Conservation (phyloP, 2,797 vertebrate genomes). For the Chelon labrosus region DNA sequence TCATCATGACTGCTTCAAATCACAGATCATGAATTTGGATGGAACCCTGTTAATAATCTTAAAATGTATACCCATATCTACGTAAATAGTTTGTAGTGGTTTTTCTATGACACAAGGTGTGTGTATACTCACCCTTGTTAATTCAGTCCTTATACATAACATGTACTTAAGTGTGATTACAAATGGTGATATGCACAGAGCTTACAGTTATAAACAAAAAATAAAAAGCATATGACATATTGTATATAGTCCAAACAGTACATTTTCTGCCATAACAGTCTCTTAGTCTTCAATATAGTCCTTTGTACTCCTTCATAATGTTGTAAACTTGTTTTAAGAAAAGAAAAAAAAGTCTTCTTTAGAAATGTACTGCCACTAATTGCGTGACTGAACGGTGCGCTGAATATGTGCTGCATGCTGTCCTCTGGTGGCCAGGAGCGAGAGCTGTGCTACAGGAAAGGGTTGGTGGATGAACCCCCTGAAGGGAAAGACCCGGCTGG, state of each 20-base stretch:
- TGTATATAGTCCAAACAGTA: conserved; percentile 77
- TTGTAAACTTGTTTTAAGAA: conserved; percentile 81
- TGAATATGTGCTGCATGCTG: conserved; percentile 93
- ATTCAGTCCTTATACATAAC: conserved; percentile 91
- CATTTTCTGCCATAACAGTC: conserved; percentile 64
- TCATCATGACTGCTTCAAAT: conserved; percentile 39
- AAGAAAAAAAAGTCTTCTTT: conserved; percentile 55
- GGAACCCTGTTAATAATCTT: conserved; percentile 66
- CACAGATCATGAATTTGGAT: conserved; percentile 54
- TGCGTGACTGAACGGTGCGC: conserved; percentile 92
- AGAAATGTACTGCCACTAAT: conserved; percentile 87
- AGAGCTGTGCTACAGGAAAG: conserved; percentile 95
- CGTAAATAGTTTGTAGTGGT: conserved; percentile 63
- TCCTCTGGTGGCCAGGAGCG: conserved; percentile 69
- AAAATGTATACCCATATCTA: conserved; percentile 58
- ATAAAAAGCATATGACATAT: conserved; percentile 73
- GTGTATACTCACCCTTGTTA: conserved; percentile 83
- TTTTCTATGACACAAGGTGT: conserved; percentile 61
- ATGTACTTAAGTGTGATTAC: conserved; percentile 92
- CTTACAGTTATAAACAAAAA: conserved; percentile 94
- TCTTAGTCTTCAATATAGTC: conserved; percentile 72
- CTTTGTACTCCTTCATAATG: conserved; percentile 80
- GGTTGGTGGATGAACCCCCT: conserved; percentile 95
- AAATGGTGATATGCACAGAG: conserved; percentile 98
- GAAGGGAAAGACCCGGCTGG: conserved; percentile 92